phyloP scores from a whole-genome alignment of 1,140 invertebrate species.

The Eriosoma lanigerum region DNA sequence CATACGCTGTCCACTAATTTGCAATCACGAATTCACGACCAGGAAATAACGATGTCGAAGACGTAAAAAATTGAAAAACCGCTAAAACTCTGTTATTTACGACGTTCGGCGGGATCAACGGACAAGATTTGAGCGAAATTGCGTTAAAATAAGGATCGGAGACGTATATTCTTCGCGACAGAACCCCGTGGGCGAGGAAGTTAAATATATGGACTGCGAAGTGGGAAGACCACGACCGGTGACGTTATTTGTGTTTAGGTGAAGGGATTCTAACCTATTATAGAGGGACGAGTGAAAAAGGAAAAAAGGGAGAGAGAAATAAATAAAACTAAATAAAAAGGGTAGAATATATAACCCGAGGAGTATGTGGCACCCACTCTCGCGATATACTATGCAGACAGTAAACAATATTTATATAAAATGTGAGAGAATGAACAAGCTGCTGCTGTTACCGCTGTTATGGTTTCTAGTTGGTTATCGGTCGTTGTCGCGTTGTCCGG shows the following conservation, averaged over 20 bases:
- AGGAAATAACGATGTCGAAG: neutral
- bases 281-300: neutral
- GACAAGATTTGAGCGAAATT: too few species aligned
- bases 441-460: neutral
- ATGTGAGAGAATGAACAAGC: slow-evolving; percentile 13
- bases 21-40: neutral
- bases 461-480: neutral
- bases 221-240: neutral
- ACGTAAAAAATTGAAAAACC: neutral
- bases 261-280: neutral
- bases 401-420: slow-evolving; percentile 12
- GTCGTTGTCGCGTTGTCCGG: slow-evolving; percentile 15
- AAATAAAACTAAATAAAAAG: slow-evolving; percentile 10
- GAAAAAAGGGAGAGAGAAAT: neutral
- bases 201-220: neutral
- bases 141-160: too few species aligned
- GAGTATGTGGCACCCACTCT: neutral
- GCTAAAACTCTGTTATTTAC: too few species aligned
- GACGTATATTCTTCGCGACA: neutral
- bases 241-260: neutral
- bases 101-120: too few species aligned
- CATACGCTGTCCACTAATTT: neutral
- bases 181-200: neutral
- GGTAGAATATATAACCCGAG: neutral
- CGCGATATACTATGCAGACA: neutral